Base-by-base conservation (phyloP, 2,797 vertebrate species). In the Rhincodon typus region DNA sequence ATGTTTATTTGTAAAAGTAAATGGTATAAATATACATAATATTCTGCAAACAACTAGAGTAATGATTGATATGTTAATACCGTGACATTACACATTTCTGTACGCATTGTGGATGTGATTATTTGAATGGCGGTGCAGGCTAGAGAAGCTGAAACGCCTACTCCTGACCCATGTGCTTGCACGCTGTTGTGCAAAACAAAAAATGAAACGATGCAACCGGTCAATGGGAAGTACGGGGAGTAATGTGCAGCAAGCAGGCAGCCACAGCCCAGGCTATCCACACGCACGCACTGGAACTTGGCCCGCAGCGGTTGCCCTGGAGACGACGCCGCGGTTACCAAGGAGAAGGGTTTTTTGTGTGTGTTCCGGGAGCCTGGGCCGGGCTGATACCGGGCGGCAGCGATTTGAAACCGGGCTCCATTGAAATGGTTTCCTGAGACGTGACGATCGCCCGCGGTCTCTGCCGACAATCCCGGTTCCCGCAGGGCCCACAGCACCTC, bases 281-380 rank as follows among this genome's bases (percentile, higher is more conserved):
- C 2, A 17, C 74, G 15, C 30, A 42, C 38, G 17, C 17, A 84
- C 13, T 46, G 62, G 30, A 91, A 91, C 57, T 17, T 23, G 2
- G 17, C 30, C 88, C 7, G 27, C 69, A 34, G 94, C 69, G 70
- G 94, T 95, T 95, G 38, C 88, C 88, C 15, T 13, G 88, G 88
- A 46, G 46, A 84, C 82, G 82, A 23, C 82, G 88, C 88, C 23
- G 57, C 53, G 57, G 88, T 91, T 91, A 66, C 94, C 57, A 95
- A 70, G 94, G 94, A 21, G 42, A 53, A 17, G 25, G 70, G 10
- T 62, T 62, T 50, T 50, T 70, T 72, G 93, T 50, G 67, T 34
- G 38, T 42, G 0, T 72, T 13, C 10, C 23, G 66, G 2, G 67
- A 10, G n/a, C 27, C 30, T 6, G 90, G 0, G 57, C 57, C 1